These are phyloP conservation scores for Thrips palmi DNA, from an alignment of 1,140 invertebrate genomes.

Conservation along the genomic window DNA sequence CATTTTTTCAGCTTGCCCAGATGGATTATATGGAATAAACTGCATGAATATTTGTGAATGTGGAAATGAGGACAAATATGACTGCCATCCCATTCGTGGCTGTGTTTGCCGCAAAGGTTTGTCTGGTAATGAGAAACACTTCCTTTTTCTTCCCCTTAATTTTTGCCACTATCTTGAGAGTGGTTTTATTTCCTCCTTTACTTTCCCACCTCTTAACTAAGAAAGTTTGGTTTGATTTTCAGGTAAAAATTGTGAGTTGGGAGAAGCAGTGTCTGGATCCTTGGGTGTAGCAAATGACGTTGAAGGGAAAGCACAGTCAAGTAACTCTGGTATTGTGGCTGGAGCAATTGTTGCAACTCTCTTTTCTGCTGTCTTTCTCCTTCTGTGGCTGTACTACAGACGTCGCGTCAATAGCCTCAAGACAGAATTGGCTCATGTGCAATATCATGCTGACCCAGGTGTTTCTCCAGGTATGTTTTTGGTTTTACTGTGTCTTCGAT, in stretches of 20 bases:
- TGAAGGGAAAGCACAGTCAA: slow-evolving; percentile 19
- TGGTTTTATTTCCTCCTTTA: background rate
- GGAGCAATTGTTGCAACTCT: slow-evolving; percentile 46
- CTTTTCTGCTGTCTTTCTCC: slow-evolving; percentile 38
- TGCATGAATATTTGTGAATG: slow-evolving; percentile 69
- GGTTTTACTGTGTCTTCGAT: background rate
- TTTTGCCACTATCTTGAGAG: background rate
- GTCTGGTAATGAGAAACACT: slow-evolving; percentile 28
- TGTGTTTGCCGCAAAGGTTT: slow-evolving; percentile 60
- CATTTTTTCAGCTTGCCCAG: slow-evolving; percentile 54
- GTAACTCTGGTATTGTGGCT: slow-evolving; percentile 35
- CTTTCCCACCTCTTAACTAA: no score
- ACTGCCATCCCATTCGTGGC: slow-evolving; percentile 60
- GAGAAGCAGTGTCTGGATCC: slow-evolving; percentile 20
- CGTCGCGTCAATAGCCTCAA: slow-evolving; percentile 59
- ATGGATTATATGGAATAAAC: slow-evolving; percentile 75
- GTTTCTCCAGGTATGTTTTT: slow-evolving; percentile 33
- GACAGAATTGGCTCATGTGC: slow-evolving; percentile 68
- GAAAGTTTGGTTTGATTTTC: slow-evolving; percentile 12
- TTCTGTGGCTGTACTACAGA: slow-evolving; percentile 55
- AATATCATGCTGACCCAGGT: slow-evolving; percentile 67
- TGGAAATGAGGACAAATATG: slow-evolving; percentile 50
- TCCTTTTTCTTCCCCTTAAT: background rate
- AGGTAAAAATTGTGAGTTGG: slow-evolving; percentile 31
- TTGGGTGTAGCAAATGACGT: no score